Evolutionary conservation across 2,888 invertebrate species (phyloP).

Genomic region (Aphrophora alni): DNA sequence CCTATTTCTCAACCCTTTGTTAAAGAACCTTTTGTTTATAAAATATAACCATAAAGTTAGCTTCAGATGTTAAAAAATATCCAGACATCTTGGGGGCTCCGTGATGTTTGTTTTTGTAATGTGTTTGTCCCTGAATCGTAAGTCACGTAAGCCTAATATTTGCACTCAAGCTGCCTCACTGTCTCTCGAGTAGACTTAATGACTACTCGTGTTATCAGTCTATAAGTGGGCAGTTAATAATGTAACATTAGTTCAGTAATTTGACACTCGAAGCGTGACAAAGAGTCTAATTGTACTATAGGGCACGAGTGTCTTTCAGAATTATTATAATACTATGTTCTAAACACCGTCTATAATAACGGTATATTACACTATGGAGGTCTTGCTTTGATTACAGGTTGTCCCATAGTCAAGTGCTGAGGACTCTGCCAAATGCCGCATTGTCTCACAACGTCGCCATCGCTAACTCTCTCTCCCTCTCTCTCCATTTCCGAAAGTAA

Average conservation of each 20-base stretch:
- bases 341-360: background rate
- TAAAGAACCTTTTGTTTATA: too few species aligned
- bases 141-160: background rate
- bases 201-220: background rate
- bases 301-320: background rate
- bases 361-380: background rate
- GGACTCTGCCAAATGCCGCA: background rate
- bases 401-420: background rate
- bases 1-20: too few species aligned
- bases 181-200: background rate
- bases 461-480: too few species aligned
- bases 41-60: too few species aligned
- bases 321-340: background rate
- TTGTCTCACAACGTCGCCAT: background rate
- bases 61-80: too few species aligned
- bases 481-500: background rate
- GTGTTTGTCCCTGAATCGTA: background rate
- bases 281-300: background rate
- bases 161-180: background rate
- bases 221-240: background rate
- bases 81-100: too few species aligned
- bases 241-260: conserved; percentile 1
- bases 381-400: background rate
- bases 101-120: too few species aligned
- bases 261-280: background rate